These are phyloP conservation scores for Coreoperca whiteheadi DNA, from an alignment of 2,113 vertebrate species.

Conservation along the genomic window DNA sequence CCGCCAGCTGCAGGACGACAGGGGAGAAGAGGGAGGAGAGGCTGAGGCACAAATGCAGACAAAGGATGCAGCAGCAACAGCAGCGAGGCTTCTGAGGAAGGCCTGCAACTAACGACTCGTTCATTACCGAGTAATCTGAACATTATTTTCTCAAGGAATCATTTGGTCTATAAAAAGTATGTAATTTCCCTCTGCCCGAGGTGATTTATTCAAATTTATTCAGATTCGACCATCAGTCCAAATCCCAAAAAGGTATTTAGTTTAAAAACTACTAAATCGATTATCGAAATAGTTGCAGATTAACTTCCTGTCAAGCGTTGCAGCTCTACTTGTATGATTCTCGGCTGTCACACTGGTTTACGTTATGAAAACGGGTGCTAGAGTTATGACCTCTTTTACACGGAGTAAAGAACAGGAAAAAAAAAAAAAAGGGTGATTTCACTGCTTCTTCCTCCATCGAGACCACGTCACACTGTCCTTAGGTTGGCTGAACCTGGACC, in stretches of 20 bases:
- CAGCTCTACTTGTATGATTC: neutral
- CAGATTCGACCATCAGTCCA: neutral
- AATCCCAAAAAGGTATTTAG: neutral
- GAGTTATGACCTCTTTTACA: neutral
- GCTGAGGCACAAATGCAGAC: neutral
- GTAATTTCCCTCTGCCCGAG: too few species aligned
- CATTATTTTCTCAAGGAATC: neutral
- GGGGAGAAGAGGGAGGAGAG: neutral
- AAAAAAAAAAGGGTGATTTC: too few species aligned
- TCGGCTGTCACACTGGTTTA: neutral
- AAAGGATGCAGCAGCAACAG: neutral
- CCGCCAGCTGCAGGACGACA: constrained; percentile 76
- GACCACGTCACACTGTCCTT: neutral
- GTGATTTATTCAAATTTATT: neutral
- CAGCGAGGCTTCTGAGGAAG: neutral
- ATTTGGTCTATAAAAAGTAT: too few species aligned
- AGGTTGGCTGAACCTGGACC: neutral
- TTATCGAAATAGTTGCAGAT: too few species aligned
- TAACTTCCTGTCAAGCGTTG: too few species aligned
- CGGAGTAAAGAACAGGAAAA: too few species aligned
- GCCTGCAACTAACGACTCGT: neutral
- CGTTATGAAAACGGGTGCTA: neutral
- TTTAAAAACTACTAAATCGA: too few species aligned
- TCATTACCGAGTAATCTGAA: neutral
- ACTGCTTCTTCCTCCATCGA: neutral